Conservation (phyloP, 2,113 vertebrate species). For the Dromiciops gliroides region DNA sequence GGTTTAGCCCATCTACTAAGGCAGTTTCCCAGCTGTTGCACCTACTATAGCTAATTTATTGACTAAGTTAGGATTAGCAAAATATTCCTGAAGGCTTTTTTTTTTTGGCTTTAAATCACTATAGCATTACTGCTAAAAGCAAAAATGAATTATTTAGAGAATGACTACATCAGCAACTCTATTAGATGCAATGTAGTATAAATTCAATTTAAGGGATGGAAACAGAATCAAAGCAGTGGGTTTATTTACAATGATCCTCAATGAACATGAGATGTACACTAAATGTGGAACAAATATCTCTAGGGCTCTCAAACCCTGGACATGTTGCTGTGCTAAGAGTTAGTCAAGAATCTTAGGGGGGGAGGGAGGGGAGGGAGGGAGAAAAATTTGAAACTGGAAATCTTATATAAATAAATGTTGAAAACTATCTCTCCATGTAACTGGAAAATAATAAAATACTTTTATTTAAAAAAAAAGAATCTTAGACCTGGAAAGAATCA, state of each 20-base stretch:
- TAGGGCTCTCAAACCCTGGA: not conserved
- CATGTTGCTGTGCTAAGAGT: not conserved
- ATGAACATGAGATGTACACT: not conserved
- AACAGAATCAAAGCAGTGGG: not conserved
- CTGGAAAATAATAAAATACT: too few species aligned
- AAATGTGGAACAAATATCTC: not conserved
- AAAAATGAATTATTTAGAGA: slow-evolving; percentile 55
- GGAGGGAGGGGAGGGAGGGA: too few species aligned
- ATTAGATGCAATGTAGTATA: not conserved
- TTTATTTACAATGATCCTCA: not conserved
- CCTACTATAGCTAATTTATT: not conserved
- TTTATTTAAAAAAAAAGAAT: too few species aligned
- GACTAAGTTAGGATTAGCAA: not conserved
- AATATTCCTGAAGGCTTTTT: slow-evolving; percentile 16
- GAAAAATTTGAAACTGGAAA: too few species aligned
- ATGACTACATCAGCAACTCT: not conserved
- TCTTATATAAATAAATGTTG: too few species aligned
- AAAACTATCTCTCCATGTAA: too few species aligned
- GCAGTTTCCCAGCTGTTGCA: too few species aligned
- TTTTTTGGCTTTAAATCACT: not conserved
- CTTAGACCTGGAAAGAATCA: not conserved
- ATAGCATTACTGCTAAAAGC: not conserved
- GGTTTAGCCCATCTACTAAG: too few species aligned
- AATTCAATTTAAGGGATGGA: slow-evolving; percentile 1
- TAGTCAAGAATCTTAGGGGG: not conserved